phyloP scores from a whole-genome alignment of 2,888 invertebrate species.

The Crioceris asparagi region DNA sequence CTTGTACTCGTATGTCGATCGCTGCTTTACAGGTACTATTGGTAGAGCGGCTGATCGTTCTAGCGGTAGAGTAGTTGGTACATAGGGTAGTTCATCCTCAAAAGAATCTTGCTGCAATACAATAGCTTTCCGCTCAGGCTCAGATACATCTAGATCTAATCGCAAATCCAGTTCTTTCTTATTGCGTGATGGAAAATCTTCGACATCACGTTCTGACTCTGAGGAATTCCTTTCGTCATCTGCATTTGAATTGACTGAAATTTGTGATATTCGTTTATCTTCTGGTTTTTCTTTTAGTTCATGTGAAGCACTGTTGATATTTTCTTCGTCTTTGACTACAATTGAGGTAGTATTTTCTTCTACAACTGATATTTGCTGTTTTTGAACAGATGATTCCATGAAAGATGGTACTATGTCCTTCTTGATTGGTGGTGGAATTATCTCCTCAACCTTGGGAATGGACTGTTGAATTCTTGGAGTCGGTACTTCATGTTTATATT shows the following conservation, averaged over 20 bases:
- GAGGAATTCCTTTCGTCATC: constrained; percentile 47
- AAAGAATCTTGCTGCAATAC: constrained; percentile 74
- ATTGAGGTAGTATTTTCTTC: no score
- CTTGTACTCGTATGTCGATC: constrained; percentile 49
- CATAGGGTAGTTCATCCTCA: constrained; percentile 74
- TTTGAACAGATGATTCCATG: no score
- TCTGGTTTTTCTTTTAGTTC: constrained; percentile 7
- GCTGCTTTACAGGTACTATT: constrained; percentile 68
- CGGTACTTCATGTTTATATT: no score
- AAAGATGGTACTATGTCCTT: no score
- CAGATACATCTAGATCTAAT: constrained; percentile 45
- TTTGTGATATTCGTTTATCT: constrained; percentile 17
- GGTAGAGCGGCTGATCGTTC: constrained; percentile 74
- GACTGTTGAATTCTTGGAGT: no score
- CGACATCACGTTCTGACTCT: constrained; percentile 64
- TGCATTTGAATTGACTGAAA: constrained; percentile 23
- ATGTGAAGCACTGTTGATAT: no score
- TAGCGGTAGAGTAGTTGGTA: constrained; percentile 80
- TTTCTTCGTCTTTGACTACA: no score
- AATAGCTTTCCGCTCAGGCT: constrained; percentile 63
- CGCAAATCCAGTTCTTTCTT: constrained; percentile 32
- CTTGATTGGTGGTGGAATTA: no score
- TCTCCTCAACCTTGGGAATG: no score
- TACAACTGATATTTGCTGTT: no score
- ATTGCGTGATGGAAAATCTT: constrained; percentile 32